A percentile compares a stretch with the other conserved stretches of the same genome.
Evolutionary conservation across 2,113 vertebrate genomes (phyloP).

Genomic region (Sinocyclocheilus rhinocerous): DNA sequence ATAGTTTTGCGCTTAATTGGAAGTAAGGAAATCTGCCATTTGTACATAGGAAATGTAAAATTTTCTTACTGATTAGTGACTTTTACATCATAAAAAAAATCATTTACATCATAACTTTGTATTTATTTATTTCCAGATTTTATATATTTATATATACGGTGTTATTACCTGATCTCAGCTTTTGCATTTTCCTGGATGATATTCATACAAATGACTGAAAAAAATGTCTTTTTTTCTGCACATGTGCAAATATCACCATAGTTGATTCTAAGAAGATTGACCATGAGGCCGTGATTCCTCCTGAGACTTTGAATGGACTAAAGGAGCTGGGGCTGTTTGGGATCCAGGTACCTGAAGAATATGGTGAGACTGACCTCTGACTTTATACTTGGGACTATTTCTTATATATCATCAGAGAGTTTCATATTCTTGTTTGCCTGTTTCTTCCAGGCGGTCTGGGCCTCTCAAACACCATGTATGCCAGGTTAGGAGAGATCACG

Average conservation of each 20-base stretch:
- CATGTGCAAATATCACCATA: slow-evolving; percentile 59
- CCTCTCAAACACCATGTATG: slow-evolving; percentile 93
- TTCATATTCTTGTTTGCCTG: slow-evolving; percentile 2
- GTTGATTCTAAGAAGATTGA: slow-evolving; percentile 92
- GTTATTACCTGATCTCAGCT: background rate
- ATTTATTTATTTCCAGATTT: too few relatives aligned
- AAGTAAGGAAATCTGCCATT: too few relatives aligned
- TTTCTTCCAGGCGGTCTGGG: slow-evolving; percentile 85
- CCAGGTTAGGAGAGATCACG: slow-evolving; percentile 86
- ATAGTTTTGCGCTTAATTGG: too few relatives aligned
- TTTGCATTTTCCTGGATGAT: background rate
- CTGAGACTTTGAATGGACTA: slow-evolving; percentile 85
- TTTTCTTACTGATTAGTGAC: too few relatives aligned
- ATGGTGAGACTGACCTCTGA: slow-evolving; percentile 78
- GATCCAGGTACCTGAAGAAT: slow-evolving; percentile 92
- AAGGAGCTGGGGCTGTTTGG: slow-evolving; percentile 93
- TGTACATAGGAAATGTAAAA: too few relatives aligned
- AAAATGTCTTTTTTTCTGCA: background rate
- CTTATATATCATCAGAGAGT: too few relatives aligned
- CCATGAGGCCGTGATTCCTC: slow-evolving; percentile 85
- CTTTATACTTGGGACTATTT: background rate
- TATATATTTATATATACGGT: too few relatives aligned
- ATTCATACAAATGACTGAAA: background rate
- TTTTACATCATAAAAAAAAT: too few relatives aligned
- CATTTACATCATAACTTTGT: too few relatives aligned